Evolutionary conservation across 2,888 invertebrate genomes (phyloP).

Genomic region (Patella pellucida): DNA sequence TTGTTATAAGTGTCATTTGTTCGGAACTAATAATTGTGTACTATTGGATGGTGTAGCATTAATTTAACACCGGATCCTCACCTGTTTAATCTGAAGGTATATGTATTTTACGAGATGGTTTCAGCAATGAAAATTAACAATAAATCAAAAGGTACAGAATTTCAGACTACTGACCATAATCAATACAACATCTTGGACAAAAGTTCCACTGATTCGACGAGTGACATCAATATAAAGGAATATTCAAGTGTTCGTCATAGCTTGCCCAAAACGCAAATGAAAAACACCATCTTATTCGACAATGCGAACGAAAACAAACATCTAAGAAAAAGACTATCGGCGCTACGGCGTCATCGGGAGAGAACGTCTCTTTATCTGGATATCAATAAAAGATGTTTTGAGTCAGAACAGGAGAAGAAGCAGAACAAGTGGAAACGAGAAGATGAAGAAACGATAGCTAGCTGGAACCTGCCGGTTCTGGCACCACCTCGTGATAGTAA

Average conservation of each 20-base stretch:
- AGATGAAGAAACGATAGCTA: constrained; percentile 53
- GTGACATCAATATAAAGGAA: constrained; percentile 56
- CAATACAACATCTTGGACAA: constrained; percentile 3
- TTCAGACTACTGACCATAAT: too few species aligned
- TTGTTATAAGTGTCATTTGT: too few species aligned
- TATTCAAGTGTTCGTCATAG: constrained; percentile 55
- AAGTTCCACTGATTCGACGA: constrained; percentile 36
- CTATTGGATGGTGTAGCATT: too few species aligned
- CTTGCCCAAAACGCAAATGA: constrained; percentile 59
- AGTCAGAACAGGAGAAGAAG: constrained; percentile 54
- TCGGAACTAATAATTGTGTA: too few species aligned
- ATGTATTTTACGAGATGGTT: too few species aligned
- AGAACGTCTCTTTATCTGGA: constrained; percentile 49
- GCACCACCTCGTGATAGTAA: constrained; percentile 37
- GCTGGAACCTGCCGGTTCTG: constrained; percentile 55
- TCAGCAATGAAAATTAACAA: too few species aligned
- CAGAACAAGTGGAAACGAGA: constrained; percentile 59
- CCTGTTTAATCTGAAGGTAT: too few species aligned
- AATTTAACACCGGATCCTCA: too few species aligned
- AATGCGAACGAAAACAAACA: constrained; percentile 60
- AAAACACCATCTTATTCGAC: constrained; percentile 59
- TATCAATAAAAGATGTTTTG: constrained; percentile 55
- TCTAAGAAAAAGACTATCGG: constrained; percentile 50
- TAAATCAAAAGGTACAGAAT: too few species aligned
- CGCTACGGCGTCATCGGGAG: constrained; percentile 44